Base-by-base conservation (phyloP, 2,888 invertebrate species). In the Troides aeacus region DNA sequence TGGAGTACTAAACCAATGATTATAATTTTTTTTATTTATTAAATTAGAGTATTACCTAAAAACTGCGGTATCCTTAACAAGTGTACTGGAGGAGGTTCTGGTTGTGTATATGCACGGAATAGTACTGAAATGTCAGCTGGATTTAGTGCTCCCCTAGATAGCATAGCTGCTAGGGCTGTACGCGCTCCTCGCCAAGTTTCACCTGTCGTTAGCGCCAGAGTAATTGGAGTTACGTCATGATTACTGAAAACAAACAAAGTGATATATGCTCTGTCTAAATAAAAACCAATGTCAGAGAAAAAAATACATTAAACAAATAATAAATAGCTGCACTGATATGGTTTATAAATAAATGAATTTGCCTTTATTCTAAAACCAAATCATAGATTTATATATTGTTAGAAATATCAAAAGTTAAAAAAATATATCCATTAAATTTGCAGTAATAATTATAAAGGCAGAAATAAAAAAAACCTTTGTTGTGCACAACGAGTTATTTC, bases 201-300 rank as follows among this genome's bases (percentile, higher is more conserved):
- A 50, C 98, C 98, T 53, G 97, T 96, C 84, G 98, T 98, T 74
- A 99, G 91, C 7, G 99, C 97, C 95, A 99, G 96, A 30, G 98
- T 97, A 73, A 99, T 98, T 1, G 99, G 98, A 0, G 99, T 99
- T n/a, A 99, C 98, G 88, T 99, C 98, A 81, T 98, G 97, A 71
- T 96, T 96, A 84, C 96, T 97, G 81, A 15, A 73, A 74, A 58
- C n/a, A 53, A 7, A 53, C n/a, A 46, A 46, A 15, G 15, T 46
- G 46, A 12, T 46, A 39, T 1, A 1, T 46, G 46, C 15, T 46
- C 4, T 12, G 12, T 15, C 12, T 12, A 46, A 15, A 15, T 46
- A 15, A 42, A 42, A 42, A 42, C 30, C 30, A 30, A 30, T 30
- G 30, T 30, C 30, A 30, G 30, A 30, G 30, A 4, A 30, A 30